Evolutionary conservation across 2,888 invertebrate genomes (phyloP).

Genomic region (Lepidochitona cinerea): DNA sequence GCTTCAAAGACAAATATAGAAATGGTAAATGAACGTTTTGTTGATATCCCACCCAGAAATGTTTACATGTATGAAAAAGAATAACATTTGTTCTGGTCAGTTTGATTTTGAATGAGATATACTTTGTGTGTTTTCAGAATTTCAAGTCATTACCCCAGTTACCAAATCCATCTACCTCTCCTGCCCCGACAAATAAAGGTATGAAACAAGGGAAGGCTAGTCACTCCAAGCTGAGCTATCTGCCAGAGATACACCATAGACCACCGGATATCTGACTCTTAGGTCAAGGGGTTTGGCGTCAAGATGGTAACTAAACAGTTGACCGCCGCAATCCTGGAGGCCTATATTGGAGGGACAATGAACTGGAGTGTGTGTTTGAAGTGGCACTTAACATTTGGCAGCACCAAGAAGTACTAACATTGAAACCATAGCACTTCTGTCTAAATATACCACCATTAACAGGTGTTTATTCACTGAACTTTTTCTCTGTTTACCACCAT

Average conservation of each 20-base stretch:
- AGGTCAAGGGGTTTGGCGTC: conserved; percentile 65
- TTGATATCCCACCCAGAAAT: too few species aligned
- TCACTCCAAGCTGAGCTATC: conserved; percentile 21
- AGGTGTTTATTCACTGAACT: neutral
- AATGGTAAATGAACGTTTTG: too few species aligned
- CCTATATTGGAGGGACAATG: conserved; percentile 3
- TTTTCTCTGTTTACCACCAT: too few species aligned
- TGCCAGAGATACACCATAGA: too few species aligned
- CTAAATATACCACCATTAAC: neutral
- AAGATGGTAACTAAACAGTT: conserved; percentile 34
- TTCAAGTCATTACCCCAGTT: conserved; percentile 39
- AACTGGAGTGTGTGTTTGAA: neutral
- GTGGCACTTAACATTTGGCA: too few species aligned
- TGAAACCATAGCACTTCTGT: too few species aligned
- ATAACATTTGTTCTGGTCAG: too few species aligned
- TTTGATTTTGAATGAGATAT: too few species aligned
- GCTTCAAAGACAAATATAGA: too few species aligned
- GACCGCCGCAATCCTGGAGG: neutral
- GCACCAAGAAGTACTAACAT: too few species aligned
- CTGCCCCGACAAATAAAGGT: conserved; percentile 46
- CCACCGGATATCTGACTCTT: conserved; percentile 67
- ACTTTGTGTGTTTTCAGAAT: too few species aligned
- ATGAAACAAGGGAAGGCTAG: conserved; percentile 13
- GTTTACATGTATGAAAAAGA: too few species aligned
- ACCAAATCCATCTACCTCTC: conserved; percentile 47